phyloP scores from a whole-genome alignment of 2,113 vertebrate genomes.

The Peromyscus polionotus region DNA sequence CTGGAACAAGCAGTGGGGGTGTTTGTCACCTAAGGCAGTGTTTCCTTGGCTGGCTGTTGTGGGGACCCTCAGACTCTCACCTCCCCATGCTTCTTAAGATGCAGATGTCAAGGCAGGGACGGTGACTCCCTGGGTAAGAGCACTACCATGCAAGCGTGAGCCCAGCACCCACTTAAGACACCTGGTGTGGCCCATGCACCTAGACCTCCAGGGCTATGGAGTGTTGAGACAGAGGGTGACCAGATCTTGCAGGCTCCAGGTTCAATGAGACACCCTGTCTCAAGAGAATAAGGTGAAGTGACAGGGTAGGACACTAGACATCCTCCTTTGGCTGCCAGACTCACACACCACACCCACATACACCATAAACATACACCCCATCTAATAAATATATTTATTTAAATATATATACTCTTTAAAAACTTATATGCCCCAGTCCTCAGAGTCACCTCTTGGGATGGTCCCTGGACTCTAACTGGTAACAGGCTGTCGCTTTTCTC shows the following conservation, averaged over 20 bases:
- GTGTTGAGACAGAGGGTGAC: background rate
- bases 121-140: background rate
- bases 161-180: background rate
- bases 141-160: background rate
- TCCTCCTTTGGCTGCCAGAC: background rate
- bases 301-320: background rate
- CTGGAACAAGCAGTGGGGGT: background rate
- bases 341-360: background rate
- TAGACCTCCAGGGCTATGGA: background rate
- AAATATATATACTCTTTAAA: too few species aligned
- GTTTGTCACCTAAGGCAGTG: background rate
- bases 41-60: background rate
- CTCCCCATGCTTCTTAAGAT: slow-evolving; percentile 15
- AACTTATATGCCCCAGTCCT: background rate
- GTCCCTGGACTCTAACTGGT: background rate
- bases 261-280: background rate
- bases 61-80: background rate
- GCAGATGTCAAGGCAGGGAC: background rate
- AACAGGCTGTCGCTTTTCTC: slow-evolving; percentile 18
- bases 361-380: background rate
- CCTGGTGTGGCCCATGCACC: background rate
- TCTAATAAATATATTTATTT: background rate
- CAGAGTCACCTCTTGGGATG: background rate
- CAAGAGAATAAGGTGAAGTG: background rate
- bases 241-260: background rate